These are phyloP conservation scores for Dromaius novaehollandiae DNA, from an alignment of 2,113 vertebrate genomes.

Conservation along the genomic window DNA sequence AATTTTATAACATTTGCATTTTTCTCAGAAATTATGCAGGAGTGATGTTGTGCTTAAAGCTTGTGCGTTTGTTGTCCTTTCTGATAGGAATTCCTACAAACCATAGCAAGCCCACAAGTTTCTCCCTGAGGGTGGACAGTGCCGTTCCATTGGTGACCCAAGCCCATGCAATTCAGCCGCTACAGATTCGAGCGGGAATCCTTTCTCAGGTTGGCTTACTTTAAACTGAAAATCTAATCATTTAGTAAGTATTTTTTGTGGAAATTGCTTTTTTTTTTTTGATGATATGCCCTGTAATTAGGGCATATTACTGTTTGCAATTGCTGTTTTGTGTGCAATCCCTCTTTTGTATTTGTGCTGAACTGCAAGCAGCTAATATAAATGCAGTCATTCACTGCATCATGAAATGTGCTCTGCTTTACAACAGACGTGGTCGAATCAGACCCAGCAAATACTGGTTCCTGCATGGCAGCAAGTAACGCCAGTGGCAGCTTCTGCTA, in stretches of 20 bases:
- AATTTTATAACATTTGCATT: not conserved
- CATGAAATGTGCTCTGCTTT: not conserved
- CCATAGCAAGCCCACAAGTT: conserved; percentile 87
- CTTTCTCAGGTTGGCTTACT: conserved; percentile 88
- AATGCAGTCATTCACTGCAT: fast-evolving
- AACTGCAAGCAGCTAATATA: not conserved
- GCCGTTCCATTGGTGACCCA: conserved; percentile 92
- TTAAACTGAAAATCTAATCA: not conserved
- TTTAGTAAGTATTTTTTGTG: not conserved
- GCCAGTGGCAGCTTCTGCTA: conserved; percentile 83
- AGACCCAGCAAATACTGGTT: conserved; percentile 92
- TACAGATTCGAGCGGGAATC: conserved; percentile 93
- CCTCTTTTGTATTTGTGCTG: not conserved
- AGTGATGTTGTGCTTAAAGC: not conserved
- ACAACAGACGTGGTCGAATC: conserved; percentile 89
- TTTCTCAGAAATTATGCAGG: not conserved
- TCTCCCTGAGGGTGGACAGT: conserved; percentile 92
- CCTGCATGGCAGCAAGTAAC: conserved; percentile 95
- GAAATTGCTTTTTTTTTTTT: too few species aligned
- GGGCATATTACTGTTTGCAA: not conserved
- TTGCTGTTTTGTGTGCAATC: not conserved
- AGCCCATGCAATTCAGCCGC: conserved; percentile 89
- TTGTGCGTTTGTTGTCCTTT: not conserved
- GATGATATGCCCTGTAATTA: not conserved
- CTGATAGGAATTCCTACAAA: conserved; percentile 88